phyloP scores from a whole-genome alignment of 1,140 invertebrate genomes.

The Brachionus asplanchnoidis region DNA sequence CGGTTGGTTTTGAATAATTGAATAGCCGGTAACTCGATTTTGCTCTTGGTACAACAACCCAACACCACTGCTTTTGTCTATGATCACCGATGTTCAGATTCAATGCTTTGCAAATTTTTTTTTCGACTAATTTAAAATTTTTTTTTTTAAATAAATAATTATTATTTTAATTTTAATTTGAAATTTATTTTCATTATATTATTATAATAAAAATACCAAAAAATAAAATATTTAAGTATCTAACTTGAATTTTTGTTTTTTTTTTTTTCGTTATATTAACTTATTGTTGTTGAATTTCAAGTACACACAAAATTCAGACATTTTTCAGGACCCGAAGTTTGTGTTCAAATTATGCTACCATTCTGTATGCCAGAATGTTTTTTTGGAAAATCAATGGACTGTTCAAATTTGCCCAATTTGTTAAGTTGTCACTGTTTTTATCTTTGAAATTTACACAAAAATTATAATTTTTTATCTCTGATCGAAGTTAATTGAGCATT shows the following conservation, averaged over 20 bases:
- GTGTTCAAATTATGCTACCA: not conserved
- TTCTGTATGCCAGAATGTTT: not conserved
- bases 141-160: not conserved
- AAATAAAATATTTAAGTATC: slow-evolving; percentile 24
- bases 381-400: too few relatives aligned
- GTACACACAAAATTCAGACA: slow-evolving; percentile 13
- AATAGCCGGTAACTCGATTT: not conserved
- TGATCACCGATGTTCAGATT: not conserved
- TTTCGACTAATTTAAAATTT: not conserved
- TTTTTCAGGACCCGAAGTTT: not conserved
- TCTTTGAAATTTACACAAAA: too few relatives aligned
- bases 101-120: not conserved
- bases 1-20: not conserved
- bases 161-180: slow-evolving; percentile 34
- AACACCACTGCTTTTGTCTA: not conserved
- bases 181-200: slow-evolving; percentile 31
- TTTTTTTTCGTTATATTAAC: not conserved
- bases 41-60: not conserved
- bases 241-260: slow-evolving; percentile 30
- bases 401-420: too few relatives aligned
- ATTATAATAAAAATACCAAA: slow-evolving; percentile 29
- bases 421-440: too few relatives aligned
- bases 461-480: too few relatives aligned
- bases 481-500: too few relatives aligned
- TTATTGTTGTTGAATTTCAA: slow-evolving; percentile 3